These are phyloP conservation scores for Clarias fuscus DNA, from an alignment of 2,797 vertebrate species.

Conservation along the genomic window DNA sequence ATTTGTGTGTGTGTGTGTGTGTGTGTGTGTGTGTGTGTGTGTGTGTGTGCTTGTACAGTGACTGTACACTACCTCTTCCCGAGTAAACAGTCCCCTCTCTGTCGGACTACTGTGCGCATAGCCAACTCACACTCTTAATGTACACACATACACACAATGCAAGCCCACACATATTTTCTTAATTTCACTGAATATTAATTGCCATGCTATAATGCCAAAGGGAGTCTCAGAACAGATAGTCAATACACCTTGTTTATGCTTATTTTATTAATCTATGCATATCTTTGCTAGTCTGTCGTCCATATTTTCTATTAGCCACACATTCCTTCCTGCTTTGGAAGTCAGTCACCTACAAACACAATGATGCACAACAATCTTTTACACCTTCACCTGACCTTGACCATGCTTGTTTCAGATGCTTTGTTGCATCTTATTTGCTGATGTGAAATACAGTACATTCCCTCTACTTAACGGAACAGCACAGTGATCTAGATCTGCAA, in stretches of 20 bases:
- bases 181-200: slow-evolving; percentile 44
- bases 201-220: background rate
- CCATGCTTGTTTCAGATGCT: slow-evolving; percentile 11
- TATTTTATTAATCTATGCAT: too few relatives aligned
- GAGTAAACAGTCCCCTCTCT: slow-evolving; percentile 67
- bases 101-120: slow-evolving; percentile 56
- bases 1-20: slow-evolving; percentile 39
- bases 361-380: background rate
- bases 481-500: background rate
- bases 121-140: slow-evolving; percentile 43
- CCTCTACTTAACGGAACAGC: background rate
- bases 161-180: slow-evolving; percentile 35
- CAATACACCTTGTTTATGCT: background rate
- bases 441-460: slow-evolving; percentile 39
- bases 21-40: slow-evolving; percentile 11
- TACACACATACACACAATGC: slow-evolving; percentile 51
- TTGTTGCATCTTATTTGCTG: slow-evolving; percentile 27
- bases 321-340: slow-evolving; percentile 18
- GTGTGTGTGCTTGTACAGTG: slow-evolving; percentile 35
- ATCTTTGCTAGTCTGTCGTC: background rate
- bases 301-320: slow-evolving; percentile 17
- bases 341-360: slow-evolving; percentile 22
- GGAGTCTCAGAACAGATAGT: background rate
- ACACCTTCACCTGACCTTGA: slow-evolving; percentile 41
- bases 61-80: slow-evolving; percentile 62